These are phyloP conservation scores for Keiferia lycopersicella DNA, from an alignment of 2,888 invertebrate species.

Conservation along the genomic window DNA sequence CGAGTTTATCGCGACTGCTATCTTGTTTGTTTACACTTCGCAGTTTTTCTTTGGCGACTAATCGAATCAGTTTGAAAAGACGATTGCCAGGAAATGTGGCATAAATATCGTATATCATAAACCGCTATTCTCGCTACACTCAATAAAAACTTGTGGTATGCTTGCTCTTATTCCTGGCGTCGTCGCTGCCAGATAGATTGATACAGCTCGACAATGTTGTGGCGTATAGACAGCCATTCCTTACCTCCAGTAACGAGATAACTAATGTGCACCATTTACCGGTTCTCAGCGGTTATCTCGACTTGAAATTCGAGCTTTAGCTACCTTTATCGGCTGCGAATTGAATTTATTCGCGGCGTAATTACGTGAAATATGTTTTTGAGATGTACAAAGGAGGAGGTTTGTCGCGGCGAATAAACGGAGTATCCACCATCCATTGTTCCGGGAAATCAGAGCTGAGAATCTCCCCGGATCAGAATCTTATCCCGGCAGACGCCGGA, in stretches of 20 bases:
- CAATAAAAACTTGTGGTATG: slow-evolving; percentile 20
- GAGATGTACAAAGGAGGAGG: slow-evolving; percentile 56
- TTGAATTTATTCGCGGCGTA: slow-evolving; percentile 30
- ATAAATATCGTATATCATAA: slow-evolving; percentile 1
- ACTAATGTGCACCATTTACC: slow-evolving; percentile 32
- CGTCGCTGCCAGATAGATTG: slow-evolving; percentile 27
- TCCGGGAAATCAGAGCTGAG: slow-evolving; percentile 65
- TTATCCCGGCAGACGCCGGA: slow-evolving; percentile 56
- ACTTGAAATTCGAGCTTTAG: slow-evolving; percentile 30
- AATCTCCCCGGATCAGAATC: slow-evolving; percentile 62
- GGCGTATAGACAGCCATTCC: slow-evolving; percentile 27
- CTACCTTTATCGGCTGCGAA: slow-evolving; percentile 30
- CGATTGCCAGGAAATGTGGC: background rate
- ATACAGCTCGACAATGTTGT: slow-evolving; percentile 30
- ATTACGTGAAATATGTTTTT: slow-evolving; percentile 27
- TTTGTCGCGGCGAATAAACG: slow-evolving; percentile 53
- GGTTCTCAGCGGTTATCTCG: slow-evolving; percentile 28
- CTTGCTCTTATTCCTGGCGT: slow-evolving; percentile 13
- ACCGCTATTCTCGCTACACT: slow-evolving; percentile 6
- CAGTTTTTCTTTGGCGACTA: background rate
- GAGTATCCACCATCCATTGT: slow-evolving; percentile 56
- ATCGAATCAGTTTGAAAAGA: slow-evolving; percentile 3
- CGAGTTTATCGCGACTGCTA: background rate
- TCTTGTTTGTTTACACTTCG: background rate
- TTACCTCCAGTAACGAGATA: slow-evolving; percentile 31